These are phyloP conservation scores for Hemistola chrysoprasaria DNA, from an alignment of 2,888 invertebrate species.

Conservation along the genomic window DNA sequence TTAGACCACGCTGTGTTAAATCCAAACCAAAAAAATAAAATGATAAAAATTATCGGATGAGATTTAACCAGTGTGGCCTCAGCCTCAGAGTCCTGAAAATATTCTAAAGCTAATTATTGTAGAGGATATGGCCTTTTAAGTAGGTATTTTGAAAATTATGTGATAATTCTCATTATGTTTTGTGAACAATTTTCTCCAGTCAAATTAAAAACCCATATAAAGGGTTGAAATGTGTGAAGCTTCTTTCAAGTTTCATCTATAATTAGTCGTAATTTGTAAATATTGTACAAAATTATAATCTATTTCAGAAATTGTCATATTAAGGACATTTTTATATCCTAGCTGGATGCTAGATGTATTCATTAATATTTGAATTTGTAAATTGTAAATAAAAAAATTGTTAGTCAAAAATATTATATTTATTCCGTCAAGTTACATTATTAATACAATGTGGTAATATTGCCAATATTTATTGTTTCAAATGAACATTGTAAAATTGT, in stretches of 20 bases:
- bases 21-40: too few species aligned
- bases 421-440: conserved; percentile 71
- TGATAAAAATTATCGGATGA: too few species aligned
- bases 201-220: too few species aligned
- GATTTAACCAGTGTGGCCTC: not conserved
- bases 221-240: too few species aligned
- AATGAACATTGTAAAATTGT: conserved; percentile 73
- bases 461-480: conserved; percentile 74
- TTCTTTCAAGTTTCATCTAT: conserved; percentile 1
- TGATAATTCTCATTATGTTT: not conserved
- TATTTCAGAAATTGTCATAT: conserved; percentile 33
- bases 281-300: conserved; percentile 62
- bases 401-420: conserved; percentile 62
- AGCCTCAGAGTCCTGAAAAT: too few species aligned
- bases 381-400: conserved; percentile 61
- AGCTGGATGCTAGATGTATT: conserved; percentile 51
- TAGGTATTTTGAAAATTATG: not conserved
- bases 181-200: conserved; percentile 17
- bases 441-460: conserved; percentile 51
- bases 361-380: conserved; percentile 51
- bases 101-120: too few species aligned
- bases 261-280: conserved; percentile 49
- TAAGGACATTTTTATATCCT: conserved; percentile 50
- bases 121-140: too few species aligned
- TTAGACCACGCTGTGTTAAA: too few species aligned